Base-by-base conservation (phyloP, 2,888 invertebrate species). In the Chouioia cunea region DNA sequence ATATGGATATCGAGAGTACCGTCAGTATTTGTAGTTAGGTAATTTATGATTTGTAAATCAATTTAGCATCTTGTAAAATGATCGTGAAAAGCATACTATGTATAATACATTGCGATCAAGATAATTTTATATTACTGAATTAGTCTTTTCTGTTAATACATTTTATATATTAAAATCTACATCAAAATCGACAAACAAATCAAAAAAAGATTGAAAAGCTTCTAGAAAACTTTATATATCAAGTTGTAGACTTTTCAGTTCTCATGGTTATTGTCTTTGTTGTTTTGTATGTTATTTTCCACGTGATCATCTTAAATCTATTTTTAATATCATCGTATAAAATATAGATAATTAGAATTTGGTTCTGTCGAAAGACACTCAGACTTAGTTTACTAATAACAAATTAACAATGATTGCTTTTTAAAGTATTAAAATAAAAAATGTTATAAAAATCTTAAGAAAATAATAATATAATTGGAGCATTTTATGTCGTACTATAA, bases 321-420 rank as follows among this genome's bases (percentile, higher is more conserved):
- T 44, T 16, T 60, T 54, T 60, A 44, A 36, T 4, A 16, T 48
- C 14, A 18, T 48, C 36, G 36, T 44, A 20, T n/a, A 20, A 70
- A 56, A 23, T 56, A 70, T 50, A 52, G 6, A 36, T 8, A 10
- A 54, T 71, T 71, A 60, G 59, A 52, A 59, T 70, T 54, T 65
- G 47, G 62, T 20, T 44, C 52, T 62, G 6, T 54, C 20, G 46
- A 20, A 62, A 68, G 46, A 57, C n/a, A n/a, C 57, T 57, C 27
- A 36, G 36, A 46, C 27, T 52, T 16, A 54, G 43, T 22, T 2
- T 54, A n/a, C 10, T 44, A 53, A 48, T 36, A 36, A 36, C 36
- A 10, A 64, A 18, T 23, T 27, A 65, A 20, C 18, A 59, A 23
- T 59, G 4, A 50, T 65, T 36, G 36, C 36, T 50, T 67, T 54